These are phyloP conservation scores for Pseudachorutes palmiensis DNA, from an alignment of 1,140 invertebrate species.

Conservation along the genomic window DNA sequence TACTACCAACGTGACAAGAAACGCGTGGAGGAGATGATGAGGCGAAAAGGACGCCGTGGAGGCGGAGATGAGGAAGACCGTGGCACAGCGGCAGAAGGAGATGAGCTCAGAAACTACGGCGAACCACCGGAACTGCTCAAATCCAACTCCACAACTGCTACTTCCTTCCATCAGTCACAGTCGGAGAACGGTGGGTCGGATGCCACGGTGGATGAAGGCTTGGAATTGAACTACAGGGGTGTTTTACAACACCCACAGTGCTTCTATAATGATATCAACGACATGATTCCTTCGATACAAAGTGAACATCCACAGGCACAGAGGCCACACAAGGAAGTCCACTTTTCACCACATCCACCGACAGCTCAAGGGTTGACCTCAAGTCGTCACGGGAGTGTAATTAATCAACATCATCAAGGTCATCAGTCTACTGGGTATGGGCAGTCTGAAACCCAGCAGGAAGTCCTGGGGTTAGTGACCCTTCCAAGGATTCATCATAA, in stretches of 20 bases:
- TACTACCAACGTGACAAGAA: conserved; percentile 80
- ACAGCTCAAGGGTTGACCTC: not conserved
- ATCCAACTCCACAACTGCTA: conserved; percentile 32
- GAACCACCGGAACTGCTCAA: conserved; percentile 37
- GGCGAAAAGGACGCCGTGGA: conserved; percentile 12
- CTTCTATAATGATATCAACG: conserved; percentile 12
- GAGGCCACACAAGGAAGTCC: not conserved
- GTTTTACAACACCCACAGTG: not conserved
- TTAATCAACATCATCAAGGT: no score
- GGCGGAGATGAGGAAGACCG: not conserved
- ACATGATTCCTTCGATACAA: not conserved
- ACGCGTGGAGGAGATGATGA: conserved; percentile 57
- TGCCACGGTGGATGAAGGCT: not conserved
- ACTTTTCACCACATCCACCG: conserved; percentile 9
- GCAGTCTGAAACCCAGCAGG: no score
- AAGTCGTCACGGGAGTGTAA: no score
- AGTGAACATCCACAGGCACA: not conserved
- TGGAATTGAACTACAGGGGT: conserved; percentile 7
- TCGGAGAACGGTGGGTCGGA: not conserved
- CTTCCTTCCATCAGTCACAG: conserved; percentile 29
- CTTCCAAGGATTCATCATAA: not conserved
- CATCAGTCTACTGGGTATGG: not conserved
- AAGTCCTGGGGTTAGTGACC: not conserved
- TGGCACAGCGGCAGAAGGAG: not conserved
- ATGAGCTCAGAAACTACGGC: conserved; percentile 24